Conservation (phyloP, 1,140 invertebrate species). For the Ditylenchus dipsaci region DNA sequence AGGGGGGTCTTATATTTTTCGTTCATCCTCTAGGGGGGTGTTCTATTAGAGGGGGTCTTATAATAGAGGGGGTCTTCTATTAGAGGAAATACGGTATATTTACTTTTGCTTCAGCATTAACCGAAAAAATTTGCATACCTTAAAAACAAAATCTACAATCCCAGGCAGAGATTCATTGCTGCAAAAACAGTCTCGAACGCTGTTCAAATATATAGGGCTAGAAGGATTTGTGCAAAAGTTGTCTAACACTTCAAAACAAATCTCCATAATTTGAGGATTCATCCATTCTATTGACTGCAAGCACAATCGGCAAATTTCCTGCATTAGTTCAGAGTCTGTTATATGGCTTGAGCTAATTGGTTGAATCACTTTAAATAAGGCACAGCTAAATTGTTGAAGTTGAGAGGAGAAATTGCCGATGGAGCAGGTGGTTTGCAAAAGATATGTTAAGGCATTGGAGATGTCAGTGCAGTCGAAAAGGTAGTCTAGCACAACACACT, state of each 20-base stretch:
- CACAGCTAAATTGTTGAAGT: background rate
- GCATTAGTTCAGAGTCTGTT: background rate
- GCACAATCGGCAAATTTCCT: background rate
- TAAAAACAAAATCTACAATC: background rate
- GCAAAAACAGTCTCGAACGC: background rate
- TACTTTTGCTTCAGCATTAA: too few species aligned
- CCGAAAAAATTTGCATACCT: background rate
- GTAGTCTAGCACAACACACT: background rate
- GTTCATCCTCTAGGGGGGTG: too few species aligned
- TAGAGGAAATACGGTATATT: too few species aligned
- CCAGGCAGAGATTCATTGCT: background rate
- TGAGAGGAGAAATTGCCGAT: background rate
- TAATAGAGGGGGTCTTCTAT: too few species aligned
- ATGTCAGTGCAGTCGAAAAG: background rate
- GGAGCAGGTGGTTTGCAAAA: background rate
- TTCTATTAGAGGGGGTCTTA: too few species aligned
- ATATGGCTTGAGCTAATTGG: background rate
- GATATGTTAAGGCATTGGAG: background rate
- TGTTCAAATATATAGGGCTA: background rate
- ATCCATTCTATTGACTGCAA: background rate
- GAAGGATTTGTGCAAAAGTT: background rate
- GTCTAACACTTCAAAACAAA: background rate
- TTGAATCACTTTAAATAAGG: background rate
- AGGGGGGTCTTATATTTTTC: too few species aligned
- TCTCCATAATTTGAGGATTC: background rate